Base-by-base conservation (phyloP, 1,140 invertebrate species). In the Delia radicum region DNA sequence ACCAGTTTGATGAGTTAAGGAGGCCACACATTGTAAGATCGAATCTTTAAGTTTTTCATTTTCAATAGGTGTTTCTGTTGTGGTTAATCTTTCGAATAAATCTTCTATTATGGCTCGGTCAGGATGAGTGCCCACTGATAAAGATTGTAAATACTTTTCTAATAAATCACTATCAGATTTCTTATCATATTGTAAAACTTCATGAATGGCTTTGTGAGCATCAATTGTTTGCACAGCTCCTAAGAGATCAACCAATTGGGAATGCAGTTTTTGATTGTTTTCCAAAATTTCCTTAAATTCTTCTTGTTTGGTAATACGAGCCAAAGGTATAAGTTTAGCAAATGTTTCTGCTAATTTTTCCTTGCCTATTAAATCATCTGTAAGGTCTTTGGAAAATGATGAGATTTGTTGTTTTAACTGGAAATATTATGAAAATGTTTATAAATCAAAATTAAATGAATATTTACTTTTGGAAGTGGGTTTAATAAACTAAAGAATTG, bases 71-170 rank as follows among this genome's bases (percentile, higher is more conserved):
- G 87, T 85, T 13, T 88, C 89, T 37, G 87, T 80, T 21, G 82
- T 83, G 5, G 63, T 71, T 2, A 83, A 37, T 5, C 78, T 61
- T 3, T 37, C 37, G 10, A 89, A 80, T 0, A 92, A 81, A 86
- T 93, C 91, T 80, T 89, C 87, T 18, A 92, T 85, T 12, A 94
- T 88, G 28, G 89, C 87, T 6, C 88, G 81, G 48, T 88, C 86
- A 3, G 91, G 91, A 79, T 91, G 88, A 7, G 89, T 87, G 13
- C 90, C 90, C 3, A 93, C 83, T 0, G 93, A 92, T 13, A 94
- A 79, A 0, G 91, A 89, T 89, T 94, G 91, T 1, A 95, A 85
- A 83, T 94, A 95, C 75, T 93, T 87, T 80, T 95, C 94, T 4
- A 89, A 89, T 15, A 90, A 82, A 74, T 92, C 90, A 26, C 87